Evolutionary conservation across 1,140 invertebrate species (phyloP), one percentile per base, ranked within the genome.

Genomic region (Lordiphosa mommai): DNA sequence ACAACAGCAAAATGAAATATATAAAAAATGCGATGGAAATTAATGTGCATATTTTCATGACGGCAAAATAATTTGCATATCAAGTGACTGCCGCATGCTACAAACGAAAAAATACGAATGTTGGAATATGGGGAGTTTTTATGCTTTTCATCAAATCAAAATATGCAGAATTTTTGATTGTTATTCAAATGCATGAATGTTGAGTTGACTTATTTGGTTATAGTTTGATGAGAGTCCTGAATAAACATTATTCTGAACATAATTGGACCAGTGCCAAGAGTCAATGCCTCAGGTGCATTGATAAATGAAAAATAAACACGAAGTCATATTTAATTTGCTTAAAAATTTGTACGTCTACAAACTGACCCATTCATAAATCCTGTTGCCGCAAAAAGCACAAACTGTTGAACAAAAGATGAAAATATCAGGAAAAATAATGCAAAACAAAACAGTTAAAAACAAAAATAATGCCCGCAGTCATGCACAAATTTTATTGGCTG

Each of bases 1-100:
- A 36, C 56, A 48, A 49, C 13, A 61, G 59, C 30, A 29, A 23
- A 33, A 48, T 27, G 8, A 40, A 49, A 32, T 34, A 40, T 20
- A 7, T 29, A 51, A 56, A 34, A 49, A 43, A n/a, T 44, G 49
- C 65, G 50, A 51, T 58, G 65, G 61, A 80, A 76, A 74, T 76
- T 71, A 80, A 82, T 82, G 70, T 82, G 66, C 74, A 80, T 80
- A 80, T 80, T 82, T 82, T 82, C 55, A 74, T 80, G 76, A 82
- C 66, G 82, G 71, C 49, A 50, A 56, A 49, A 47, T 61, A 82
- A 82, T 80, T 80, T 80, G 74, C 74, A 80, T 80, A 76, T 80
- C 76, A 82, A 80, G 74, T 66, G 65, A 56, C 56, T 43, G 40
- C 8, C 43, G 30, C 34, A 60, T 46, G 36, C 32, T 30, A 29